phyloP scores from a whole-genome alignment of 2,888 invertebrate species.

The Dryocosmus kuriphilus region DNA sequence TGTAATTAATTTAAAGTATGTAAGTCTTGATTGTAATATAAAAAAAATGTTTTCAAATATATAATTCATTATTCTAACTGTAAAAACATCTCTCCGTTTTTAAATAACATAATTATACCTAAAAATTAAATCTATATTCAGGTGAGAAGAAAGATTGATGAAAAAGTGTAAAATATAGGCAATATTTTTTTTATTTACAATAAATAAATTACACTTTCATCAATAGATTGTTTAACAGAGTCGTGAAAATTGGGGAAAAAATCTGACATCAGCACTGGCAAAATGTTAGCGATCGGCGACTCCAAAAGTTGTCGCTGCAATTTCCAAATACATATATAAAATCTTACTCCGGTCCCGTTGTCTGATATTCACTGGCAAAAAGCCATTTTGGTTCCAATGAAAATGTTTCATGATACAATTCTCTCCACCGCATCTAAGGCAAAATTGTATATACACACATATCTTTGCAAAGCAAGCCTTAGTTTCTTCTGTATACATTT shows the following conservation, averaged over 20 bases:
- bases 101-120: too few relatives aligned
- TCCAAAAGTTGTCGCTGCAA: conserved; percentile 43
- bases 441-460: conserved; percentile 9
- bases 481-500: conserved; percentile 29
- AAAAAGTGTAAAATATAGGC: conserved; percentile 36
- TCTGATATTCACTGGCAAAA: conserved; percentile 54
- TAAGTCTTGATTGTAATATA: conserved; percentile 5
- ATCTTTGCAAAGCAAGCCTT: conserved; percentile 26
- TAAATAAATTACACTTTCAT: conserved; percentile 62
- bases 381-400: conserved; percentile 39
- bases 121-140: too few relatives aligned
- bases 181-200: conserved; percentile 58
- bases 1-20: conserved; percentile 4
- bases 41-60: conserved; percentile 13
- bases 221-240: conserved; percentile 58
- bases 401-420: conserved; percentile 37
- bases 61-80: conserved; percentile 21
- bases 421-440: conserved; percentile 21
- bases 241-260: conserved; percentile 54
- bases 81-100: not conserved
- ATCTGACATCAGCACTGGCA: conserved; percentile 48
- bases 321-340: conserved; percentile 46
- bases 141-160: too few relatives aligned
- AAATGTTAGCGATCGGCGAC: conserved; percentile 47
- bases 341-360: conserved; percentile 52